phyloP scores from a whole-genome alignment of 2,797 vertebrate genomes.

The Micropoecilia bifurca region DNA sequence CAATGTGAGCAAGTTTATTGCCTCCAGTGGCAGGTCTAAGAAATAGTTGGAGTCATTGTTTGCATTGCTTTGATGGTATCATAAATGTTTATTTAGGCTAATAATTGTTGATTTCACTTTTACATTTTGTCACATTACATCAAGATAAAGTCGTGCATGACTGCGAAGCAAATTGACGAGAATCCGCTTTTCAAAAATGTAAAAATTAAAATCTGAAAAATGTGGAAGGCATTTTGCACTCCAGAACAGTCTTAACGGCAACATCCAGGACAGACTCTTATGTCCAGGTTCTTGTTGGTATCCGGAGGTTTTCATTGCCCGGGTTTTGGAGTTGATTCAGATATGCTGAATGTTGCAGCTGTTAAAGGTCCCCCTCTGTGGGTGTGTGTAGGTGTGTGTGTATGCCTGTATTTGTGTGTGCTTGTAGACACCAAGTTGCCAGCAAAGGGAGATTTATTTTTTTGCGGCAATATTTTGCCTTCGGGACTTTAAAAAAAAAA shows the following conservation, averaged over 20 bases:
- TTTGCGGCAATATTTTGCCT: too few relatives aligned
- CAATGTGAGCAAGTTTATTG: too few relatives aligned
- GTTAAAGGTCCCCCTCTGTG: background rate
- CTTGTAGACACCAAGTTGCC: too few relatives aligned
- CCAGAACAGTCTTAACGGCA: conserved; percentile 9
- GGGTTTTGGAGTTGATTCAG: background rate
- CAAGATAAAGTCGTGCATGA: background rate
- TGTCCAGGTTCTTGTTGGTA: background rate
- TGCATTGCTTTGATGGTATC: background rate
- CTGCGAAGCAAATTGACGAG: background rate
- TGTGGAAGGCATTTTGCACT: background rate
- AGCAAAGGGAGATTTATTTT: too few relatives aligned
- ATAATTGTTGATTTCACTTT: background rate
- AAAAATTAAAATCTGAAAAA: background rate
- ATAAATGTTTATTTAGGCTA: too few relatives aligned
- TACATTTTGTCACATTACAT: background rate
- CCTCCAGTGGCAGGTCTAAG: too few relatives aligned
- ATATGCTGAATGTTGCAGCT: conserved; percentile 16
- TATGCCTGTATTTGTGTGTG: background rate
- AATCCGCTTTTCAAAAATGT: background rate
- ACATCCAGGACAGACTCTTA: conserved; percentile 15
- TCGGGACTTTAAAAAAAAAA: too few relatives aligned
- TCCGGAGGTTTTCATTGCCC: background rate
- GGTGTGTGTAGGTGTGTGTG: conserved; percentile 24
- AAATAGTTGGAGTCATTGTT: too few relatives aligned